Percentiles rank a stretch among this genome's conserved stretches.
These are phyloP conservation scores for Diplodus puntazzo DNA, from an alignment of 2,797 vertebrate species.

Conservation along the genomic window DNA sequence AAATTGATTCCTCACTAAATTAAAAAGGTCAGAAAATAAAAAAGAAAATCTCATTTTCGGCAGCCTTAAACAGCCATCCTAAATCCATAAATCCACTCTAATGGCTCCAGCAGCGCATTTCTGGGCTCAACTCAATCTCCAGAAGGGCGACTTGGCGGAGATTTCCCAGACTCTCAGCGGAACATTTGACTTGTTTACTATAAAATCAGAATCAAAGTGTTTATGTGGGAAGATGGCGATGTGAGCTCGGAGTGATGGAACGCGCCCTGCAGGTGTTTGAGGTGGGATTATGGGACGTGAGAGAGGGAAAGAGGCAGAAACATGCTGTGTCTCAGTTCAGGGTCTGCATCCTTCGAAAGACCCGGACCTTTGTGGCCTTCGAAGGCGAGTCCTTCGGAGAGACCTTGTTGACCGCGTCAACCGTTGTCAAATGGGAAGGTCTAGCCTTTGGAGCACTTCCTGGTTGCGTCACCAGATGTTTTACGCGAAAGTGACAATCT, in stretches of 20 bases:
- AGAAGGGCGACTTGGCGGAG: conserved; percentile 41
- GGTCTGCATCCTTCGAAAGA: too few relatives aligned
- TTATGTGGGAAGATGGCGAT: conserved; percentile 35
- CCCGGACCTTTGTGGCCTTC: too few relatives aligned
- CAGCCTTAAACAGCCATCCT: conserved; percentile 41
- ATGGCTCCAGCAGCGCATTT: conserved; percentile 52
- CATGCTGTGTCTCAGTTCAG: too few relatives aligned
- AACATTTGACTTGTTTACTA: conserved; percentile 64
- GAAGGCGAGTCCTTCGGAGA: too few relatives aligned
- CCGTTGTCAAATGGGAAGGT: too few relatives aligned
- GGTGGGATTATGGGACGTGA: background rate
- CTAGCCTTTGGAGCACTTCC: too few relatives aligned
- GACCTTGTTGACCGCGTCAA: too few relatives aligned
- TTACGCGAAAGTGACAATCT: too few relatives aligned
- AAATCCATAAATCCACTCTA: conserved; percentile 60
- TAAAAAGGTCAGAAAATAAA: conserved; percentile 34
- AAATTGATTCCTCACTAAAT: conserved; percentile 44
- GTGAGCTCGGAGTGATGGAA: conserved; percentile 20
- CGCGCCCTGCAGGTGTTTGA: conserved; percentile 43
- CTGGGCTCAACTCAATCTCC: conserved; percentile 47
- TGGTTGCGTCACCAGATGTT: too few relatives aligned
- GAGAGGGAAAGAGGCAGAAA: background rate
- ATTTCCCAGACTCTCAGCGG: conserved; percentile 23
- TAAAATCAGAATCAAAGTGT: conserved; percentile 44
- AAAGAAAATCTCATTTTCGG: conserved; percentile 43